These are phyloP conservation scores for Allacma fusca DNA, from an alignment of 2,888 invertebrate species.

Conservation along the genomic window DNA sequence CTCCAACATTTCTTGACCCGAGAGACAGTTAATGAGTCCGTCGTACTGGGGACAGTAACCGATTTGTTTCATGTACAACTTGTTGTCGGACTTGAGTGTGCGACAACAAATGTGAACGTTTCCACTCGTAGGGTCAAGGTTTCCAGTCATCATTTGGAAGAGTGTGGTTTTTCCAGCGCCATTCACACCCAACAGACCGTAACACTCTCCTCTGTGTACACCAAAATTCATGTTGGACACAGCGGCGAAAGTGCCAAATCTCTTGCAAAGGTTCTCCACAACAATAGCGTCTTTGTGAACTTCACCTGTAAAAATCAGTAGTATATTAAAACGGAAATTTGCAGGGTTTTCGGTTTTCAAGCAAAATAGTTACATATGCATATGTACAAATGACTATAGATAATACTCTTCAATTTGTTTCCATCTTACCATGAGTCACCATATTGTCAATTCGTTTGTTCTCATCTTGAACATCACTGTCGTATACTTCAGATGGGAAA, in stretches of 20 bases:
- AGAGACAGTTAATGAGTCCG: slow-evolving; percentile 79
- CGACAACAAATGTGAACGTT: slow-evolving; percentile 63
- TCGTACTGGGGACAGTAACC: slow-evolving; percentile 92
- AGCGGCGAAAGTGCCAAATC: slow-evolving; percentile 66
- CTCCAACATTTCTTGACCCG: slow-evolving; percentile 76
- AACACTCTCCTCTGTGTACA: slow-evolving; percentile 68
- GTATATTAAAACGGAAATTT: not conserved
- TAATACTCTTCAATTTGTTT: not conserved
- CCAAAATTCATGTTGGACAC: slow-evolving; percentile 76
- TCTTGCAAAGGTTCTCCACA: slow-evolving; percentile 53
- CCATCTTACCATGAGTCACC: slow-evolving; percentile 24
- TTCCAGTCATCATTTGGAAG: slow-evolving; percentile 68
- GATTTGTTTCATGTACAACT: slow-evolving; percentile 63
- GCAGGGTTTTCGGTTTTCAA: not conserved
- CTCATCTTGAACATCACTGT: slow-evolving; percentile 51
- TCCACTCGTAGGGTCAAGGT: slow-evolving; percentile 65
- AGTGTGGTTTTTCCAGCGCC: slow-evolving; percentile 67
- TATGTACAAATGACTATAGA: too few species aligned
- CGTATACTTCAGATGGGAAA: slow-evolving; percentile 38
- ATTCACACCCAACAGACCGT: slow-evolving; percentile 67
- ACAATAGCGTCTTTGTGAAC: slow-evolving; percentile 53
- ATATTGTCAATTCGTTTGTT: slow-evolving; percentile 47
- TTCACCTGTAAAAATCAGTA: slow-evolving; percentile 42
- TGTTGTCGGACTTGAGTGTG: slow-evolving; percentile 57
- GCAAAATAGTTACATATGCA: too few species aligned